Evolutionary conservation across 2,113 vertebrate species (phyloP), one percentile per base, ranked within the genome.

Genomic region (Pangasianodon hypophthalmus): DNA sequence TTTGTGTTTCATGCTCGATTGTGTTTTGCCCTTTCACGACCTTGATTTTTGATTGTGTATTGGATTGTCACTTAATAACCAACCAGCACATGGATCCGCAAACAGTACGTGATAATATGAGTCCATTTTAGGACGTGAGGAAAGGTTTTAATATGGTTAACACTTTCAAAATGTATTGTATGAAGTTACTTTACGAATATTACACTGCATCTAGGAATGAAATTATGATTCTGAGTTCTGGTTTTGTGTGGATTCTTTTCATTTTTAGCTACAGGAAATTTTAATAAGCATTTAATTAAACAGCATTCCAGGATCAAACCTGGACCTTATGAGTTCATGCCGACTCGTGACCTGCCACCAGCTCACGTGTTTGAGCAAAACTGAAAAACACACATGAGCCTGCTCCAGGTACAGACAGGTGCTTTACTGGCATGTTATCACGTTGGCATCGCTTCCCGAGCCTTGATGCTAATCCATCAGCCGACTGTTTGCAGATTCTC

Each of bases 401-500:
- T 41, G 82, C 6, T 11, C 44, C 52, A 73, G 62, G 79, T 58
- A 71, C 73, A 62, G 52, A 52, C 48, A 56, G 58, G 88, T 29
- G 24, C 67, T 87, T 60, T 11, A 9, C 41, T 21, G 32, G 19
- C 56, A 60, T 32, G 81, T 77, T 69, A 64, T 84, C 41, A 54
- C 24, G 24, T n/a, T 85, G n/a, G 18, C 46, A 75, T 69, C 41
- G 19, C 54, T 52, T 83, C 46, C 44, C 0, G 8, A 77, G 48
- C n/a, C 56, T 79, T 4, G 32, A 37, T 62, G 69, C 26, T 86
- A 89, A 86, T 90, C 88, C 21, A 16, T 79, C 79, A 81, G n/a
- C 52, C 19, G 73, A 67, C 41, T 91, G 85, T 87, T 89, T 91
- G 75, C 32, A 29, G 60, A 80, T 85, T 87, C 62, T 84, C 46